A percentile compares a stretch with the other conserved stretches of the same genome.
Conservation (phyloP, 2,888 invertebrate genomes). For the Drosophila borborema region DNA sequence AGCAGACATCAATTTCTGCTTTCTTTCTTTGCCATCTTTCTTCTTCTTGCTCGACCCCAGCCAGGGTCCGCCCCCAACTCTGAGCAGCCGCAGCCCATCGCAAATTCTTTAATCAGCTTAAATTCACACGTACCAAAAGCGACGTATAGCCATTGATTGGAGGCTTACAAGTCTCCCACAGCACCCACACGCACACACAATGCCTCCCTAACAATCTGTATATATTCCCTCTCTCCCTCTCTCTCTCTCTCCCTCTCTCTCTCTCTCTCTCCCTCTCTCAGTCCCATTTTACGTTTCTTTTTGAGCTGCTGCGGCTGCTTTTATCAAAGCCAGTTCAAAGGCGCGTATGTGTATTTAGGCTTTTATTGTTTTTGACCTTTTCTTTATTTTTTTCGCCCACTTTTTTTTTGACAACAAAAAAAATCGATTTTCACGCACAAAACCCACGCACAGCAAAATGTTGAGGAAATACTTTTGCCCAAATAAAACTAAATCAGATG, state of each 20-base stretch:
- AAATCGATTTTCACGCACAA: constrained; percentile 67
- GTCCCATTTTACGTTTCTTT: not conserved
- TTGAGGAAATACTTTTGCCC: constrained; percentile 48
- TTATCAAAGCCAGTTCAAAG: constrained; percentile 79
- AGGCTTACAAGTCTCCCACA: constrained; percentile 60
- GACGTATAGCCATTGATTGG: constrained; percentile 80
- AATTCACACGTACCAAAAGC: constrained; percentile 83
- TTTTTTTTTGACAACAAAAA: constrained; percentile 52
- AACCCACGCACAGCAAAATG: constrained; percentile 32
- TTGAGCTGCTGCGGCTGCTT: constrained; percentile 47
- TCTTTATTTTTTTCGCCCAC: constrained; percentile 32
- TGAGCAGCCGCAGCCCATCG: constrained; percentile 20
- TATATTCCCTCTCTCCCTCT: constrained; percentile 4
- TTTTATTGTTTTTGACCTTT: constrained; percentile 81
- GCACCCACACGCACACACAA: not conserved
- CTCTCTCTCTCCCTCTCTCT: not conserved
- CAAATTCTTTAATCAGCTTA: constrained; percentile 84
- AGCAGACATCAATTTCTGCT: constrained; percentile 74
- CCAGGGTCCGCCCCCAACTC: not conserved
- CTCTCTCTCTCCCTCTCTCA: constrained; percentile 13
- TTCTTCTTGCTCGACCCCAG: constrained; percentile 5
- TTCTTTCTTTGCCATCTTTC: constrained; percentile 19
- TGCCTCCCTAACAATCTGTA: constrained; percentile 18
- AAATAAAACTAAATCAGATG: constrained; percentile 68
- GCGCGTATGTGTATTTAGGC: constrained; percentile 80